Percentiles rank a stretch among this genome's conserved stretches.
These are phyloP conservation scores for Bimastos eiseni DNA, from an alignment of 2,888 invertebrate species.

Conservation along the genomic window DNA sequence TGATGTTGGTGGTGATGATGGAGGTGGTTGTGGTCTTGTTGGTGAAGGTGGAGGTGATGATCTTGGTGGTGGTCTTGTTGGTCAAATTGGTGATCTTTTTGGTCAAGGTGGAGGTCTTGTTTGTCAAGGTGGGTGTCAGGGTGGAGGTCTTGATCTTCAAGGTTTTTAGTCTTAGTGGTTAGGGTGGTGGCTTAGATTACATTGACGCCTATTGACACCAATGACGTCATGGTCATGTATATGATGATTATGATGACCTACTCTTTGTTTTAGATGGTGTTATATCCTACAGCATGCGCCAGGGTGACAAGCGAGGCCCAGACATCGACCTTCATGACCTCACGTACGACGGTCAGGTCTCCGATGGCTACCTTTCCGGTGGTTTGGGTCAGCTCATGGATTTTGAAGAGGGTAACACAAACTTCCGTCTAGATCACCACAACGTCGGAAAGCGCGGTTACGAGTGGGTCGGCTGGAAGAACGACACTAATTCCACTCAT, in stretches of 20 bases:
- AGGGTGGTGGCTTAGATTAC: no score
- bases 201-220: no score
- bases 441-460: slow-evolving; percentile 63
- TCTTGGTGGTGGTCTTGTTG: no score
- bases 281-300: slow-evolving; percentile 83
- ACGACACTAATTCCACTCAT: slow-evolving; percentile 49
- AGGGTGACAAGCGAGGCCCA: slow-evolving; percentile 79
- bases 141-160: no score
- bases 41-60: no score
- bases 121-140: no score
- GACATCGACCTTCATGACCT: slow-evolving; percentile 81
- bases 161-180: no score
- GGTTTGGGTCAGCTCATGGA: slow-evolving; percentile 83
- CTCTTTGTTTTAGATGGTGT: slow-evolving; percentile 71
- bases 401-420: slow-evolving; percentile 68
- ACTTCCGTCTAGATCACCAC: slow-evolving; percentile 72
- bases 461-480: slow-evolving; percentile 87
- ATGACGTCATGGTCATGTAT: not conserved
- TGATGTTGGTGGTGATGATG: not conserved
- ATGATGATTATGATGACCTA: not conserved
- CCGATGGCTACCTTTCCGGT: slow-evolving; percentile 67
- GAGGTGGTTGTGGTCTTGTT: no score
- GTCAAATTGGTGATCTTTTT: no score
- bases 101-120: no score
- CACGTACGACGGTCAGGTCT: slow-evolving; percentile 74